Evolutionary conservation across 2,888 invertebrate genomes (phyloP).

Genomic region (Byasa hedistus): DNA sequence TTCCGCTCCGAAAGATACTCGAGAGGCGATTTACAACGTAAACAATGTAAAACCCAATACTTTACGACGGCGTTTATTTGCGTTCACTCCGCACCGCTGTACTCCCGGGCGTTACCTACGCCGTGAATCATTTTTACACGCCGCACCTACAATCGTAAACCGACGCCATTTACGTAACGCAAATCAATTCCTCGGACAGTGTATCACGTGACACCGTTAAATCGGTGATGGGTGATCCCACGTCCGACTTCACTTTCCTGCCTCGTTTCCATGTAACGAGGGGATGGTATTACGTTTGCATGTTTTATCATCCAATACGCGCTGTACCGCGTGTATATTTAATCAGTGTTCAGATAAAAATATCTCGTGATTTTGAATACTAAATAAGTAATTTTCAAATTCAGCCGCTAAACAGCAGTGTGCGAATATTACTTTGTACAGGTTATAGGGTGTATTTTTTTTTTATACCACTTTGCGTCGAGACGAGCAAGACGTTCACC

Average conservation of each 20-base stretch:
- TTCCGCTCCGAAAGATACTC: conserved; percentile 27
- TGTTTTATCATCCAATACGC: conserved; percentile 3
- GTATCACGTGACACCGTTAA: conserved; percentile 16
- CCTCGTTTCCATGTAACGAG: conserved; percentile 3
- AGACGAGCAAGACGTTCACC: no score
- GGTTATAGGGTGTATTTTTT: no score
- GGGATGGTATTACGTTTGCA: conserved; percentile 5
- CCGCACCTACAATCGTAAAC: conserved; percentile 7
- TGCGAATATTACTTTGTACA: no score
- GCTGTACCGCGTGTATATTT: conserved; percentile 6
- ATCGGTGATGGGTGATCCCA: conserved; percentile 5
- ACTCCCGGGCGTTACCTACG: conserved; percentile 30
- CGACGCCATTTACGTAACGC: conserved; percentile 4
- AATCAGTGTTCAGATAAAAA: neutral
- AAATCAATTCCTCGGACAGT: conserved; percentile 18
- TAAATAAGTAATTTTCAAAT: no score
- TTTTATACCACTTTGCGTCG: no score
- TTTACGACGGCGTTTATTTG: conserved; percentile 43
- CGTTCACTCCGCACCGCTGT: conserved; percentile 32
- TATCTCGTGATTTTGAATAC: neutral
- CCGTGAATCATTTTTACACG: conserved; percentile 43
- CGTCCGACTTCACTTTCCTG: neutral
- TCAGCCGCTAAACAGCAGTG: no score
- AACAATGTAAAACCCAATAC: conserved; percentile 38
- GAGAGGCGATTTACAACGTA: conserved; percentile 32